Evolutionary conservation across 1,140 invertebrate species (phyloP).

Genomic region (Drosophila athabasca): DNA sequence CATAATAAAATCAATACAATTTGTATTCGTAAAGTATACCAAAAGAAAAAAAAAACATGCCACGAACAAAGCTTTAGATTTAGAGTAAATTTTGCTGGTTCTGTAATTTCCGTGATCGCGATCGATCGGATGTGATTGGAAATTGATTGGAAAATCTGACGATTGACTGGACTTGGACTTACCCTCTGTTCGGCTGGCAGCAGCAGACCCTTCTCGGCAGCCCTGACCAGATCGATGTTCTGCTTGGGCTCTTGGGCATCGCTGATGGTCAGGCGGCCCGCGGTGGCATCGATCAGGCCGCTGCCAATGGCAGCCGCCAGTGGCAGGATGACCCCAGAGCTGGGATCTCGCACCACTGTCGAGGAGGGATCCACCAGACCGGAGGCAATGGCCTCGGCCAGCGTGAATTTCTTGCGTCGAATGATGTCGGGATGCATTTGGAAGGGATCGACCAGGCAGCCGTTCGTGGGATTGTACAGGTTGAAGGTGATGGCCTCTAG

Average conservation of each 20-base stretch:
- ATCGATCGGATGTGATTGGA: slow-evolving; percentile 28
- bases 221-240: slow-evolving; percentile 92
- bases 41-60: slow-evolving; percentile 58
- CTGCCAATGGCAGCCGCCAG: slow-evolving; percentile 91
- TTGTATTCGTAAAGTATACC: slow-evolving; percentile 34
- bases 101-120: slow-evolving; percentile 51
- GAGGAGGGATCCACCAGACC: slow-evolving; percentile 93
- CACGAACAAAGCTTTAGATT: slow-evolving; percentile 70
- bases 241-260: slow-evolving; percentile 87
- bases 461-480: slow-evolving; percentile 91
- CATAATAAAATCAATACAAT: slow-evolving; percentile 29
- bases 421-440: slow-evolving; percentile 88
- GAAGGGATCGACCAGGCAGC: slow-evolving; percentile 92
- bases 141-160: slow-evolving; percentile 24
- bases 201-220: slow-evolving; percentile 93
- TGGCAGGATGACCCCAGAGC: slow-evolving; percentile 89
- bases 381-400: slow-evolving; percentile 90
- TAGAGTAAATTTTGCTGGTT: slow-evolving; percentile 52
- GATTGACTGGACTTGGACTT: slow-evolving; percentile 85
- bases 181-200: slow-evolving; percentile 96
- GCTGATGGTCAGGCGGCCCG: slow-evolving; percentile 87
- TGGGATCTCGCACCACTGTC: slow-evolving; percentile 92
- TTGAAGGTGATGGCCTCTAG: slow-evolving; percentile 93
- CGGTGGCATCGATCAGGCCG: slow-evolving; percentile 89
- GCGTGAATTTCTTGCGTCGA: slow-evolving; percentile 87